Conservation (phyloP, 2,113 vertebrate genomes). For the Mormoops blainvillei region DNA sequence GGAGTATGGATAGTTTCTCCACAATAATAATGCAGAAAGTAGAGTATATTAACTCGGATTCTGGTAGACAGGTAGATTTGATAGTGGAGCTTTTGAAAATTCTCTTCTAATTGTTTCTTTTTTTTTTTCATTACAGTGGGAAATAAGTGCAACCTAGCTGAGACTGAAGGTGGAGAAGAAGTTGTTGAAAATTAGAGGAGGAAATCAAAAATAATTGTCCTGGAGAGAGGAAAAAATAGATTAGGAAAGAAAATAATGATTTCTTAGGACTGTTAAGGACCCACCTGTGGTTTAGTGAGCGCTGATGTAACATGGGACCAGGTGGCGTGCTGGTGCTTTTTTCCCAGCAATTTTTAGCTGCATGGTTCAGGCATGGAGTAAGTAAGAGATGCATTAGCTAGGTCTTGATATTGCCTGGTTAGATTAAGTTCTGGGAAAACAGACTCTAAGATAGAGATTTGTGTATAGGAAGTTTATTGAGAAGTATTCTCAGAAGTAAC, state of each 20-base stretch:
- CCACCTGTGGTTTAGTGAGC: neutral
- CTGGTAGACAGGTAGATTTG: neutral
- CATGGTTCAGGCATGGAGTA: neutral
- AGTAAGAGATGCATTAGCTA: neutral
- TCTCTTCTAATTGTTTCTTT: neutral
- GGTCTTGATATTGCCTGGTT: neutral
- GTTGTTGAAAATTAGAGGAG: neutral
- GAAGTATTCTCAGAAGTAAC: neutral
- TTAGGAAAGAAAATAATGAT: neutral
- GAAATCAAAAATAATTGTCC: neutral
- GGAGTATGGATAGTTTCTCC: neutral
- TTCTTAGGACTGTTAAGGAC: neutral
- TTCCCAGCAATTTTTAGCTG: neutral
- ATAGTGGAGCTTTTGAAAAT: neutral
- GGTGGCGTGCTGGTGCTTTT: neutral
- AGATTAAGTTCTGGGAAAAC: neutral
- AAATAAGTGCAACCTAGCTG: neutral
- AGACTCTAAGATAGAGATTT: neutral
- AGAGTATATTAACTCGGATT: neutral
- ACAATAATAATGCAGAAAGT: neutral
- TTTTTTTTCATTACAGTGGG: neutral
- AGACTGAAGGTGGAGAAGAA: neutral
- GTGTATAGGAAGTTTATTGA: neutral
- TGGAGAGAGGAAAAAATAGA: neutral
- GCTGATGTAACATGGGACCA: neutral